phyloP scores from a whole-genome alignment of 2,888 invertebrate species.

The Automeris io region DNA sequence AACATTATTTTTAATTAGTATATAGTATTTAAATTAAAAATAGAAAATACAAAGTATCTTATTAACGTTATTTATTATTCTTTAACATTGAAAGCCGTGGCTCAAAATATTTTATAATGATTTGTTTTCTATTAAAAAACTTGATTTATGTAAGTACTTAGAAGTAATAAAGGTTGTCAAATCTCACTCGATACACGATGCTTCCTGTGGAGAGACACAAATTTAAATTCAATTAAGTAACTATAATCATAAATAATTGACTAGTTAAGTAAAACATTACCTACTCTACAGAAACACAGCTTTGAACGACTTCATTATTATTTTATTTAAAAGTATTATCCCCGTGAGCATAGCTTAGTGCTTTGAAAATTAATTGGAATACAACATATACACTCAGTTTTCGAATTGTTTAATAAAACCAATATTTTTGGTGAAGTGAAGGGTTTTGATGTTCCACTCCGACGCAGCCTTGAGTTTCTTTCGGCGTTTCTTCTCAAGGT shows the following conservation, averaged over 20 bases:
- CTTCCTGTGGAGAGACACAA: conserved; percentile 50
- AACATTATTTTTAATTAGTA: too few species aligned
- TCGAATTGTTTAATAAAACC: too few species aligned
- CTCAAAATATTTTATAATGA: too few species aligned
- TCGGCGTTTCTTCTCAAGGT: too few species aligned
- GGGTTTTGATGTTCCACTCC: too few species aligned
- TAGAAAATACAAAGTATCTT: too few species aligned
- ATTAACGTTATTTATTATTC: too few species aligned
- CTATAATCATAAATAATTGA: conserved; percentile 36
- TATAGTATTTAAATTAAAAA: too few species aligned
- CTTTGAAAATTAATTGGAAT: conserved; percentile 32
- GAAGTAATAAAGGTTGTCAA: conserved; percentile 35
- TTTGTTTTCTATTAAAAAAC: too few species aligned
- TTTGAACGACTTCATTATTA: conserved; percentile 38
- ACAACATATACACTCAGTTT: conserved; percentile 5
- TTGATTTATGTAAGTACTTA: conserved; percentile 22
- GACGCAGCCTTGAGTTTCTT: too few species aligned
- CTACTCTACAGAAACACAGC: background rate
- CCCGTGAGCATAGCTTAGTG: conserved; percentile 38
- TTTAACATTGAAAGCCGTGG: too few species aligned
- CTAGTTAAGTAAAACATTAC: conserved; percentile 14
- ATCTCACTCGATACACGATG: conserved; percentile 47
- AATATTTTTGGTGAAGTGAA: too few species aligned
- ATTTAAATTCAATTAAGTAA: conserved; percentile 53
- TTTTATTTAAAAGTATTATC: conserved; percentile 35